These are phyloP conservation scores for Anguilla japonica DNA, from an alignment of 2,113 vertebrate species.

Conservation along the genomic window DNA sequence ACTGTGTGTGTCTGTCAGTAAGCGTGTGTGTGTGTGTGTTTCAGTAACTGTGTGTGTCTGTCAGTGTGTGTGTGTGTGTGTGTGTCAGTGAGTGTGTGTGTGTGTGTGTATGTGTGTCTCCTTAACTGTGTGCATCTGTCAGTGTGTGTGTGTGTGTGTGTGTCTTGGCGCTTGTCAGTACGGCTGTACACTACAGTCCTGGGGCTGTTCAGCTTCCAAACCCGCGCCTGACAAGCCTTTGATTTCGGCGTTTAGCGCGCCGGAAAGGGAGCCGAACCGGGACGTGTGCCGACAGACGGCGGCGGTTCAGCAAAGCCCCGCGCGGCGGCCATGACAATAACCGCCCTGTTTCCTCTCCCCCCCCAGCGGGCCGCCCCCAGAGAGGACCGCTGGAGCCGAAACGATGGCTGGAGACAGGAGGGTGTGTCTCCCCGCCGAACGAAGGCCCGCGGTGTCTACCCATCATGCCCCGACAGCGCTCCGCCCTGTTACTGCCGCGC, in stretches of 20 bases:
- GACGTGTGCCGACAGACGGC: constrained; percentile 28
- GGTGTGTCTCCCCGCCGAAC: constrained; percentile 44
- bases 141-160: constrained; percentile 1
- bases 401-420: constrained; percentile 43
- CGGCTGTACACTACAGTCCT: constrained; percentile 9
- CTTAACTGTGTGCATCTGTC: not conserved
- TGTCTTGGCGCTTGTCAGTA: constrained; percentile 11
- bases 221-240: constrained; percentile 39
- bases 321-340: constrained; percentile 24
- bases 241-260: constrained; percentile 46
- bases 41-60: no score
- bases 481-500: not conserved
- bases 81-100: no score
- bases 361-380: constrained; percentile 24
- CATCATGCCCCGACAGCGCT: constrained; percentile 14
- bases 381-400: constrained; percentile 37
- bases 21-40: no score
- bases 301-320: not conserved
- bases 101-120: no score
- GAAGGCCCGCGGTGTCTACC: constrained; percentile 19
- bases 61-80: no score
- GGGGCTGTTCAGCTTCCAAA: constrained; percentile 27
- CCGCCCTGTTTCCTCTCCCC: constrained; percentile 18
- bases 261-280: constrained; percentile 38
- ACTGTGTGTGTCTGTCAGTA: constrained; percentile 4